Conservation (phyloP, 2,888 invertebrate genomes). For the Oscheius sp. region DNA sequence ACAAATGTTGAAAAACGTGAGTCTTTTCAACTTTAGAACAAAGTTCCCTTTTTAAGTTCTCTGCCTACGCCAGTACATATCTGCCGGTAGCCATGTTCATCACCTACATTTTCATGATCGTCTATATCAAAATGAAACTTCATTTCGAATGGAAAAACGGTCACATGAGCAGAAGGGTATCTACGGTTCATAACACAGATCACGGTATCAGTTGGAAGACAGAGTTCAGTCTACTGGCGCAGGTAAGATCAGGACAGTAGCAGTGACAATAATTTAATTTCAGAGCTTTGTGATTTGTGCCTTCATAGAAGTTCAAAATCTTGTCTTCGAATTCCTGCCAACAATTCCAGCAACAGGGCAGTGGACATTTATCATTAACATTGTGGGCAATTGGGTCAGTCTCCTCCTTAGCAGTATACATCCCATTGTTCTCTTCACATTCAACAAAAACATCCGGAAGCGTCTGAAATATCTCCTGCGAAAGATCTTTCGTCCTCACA, state of each 20-base stretch:
- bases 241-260: background rate
- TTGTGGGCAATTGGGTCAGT: constrained; percentile 18
- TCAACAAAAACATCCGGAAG: constrained; percentile 3
- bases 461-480: background rate
- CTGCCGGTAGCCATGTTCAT: background rate
- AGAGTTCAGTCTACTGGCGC: constrained; percentile 19
- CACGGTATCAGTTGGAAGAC: constrained; percentile 17
- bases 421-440: constrained; percentile 12
- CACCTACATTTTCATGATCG: background rate
- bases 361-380: background rate
- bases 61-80: background rate
- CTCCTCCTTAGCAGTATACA: constrained; percentile 13
- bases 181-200: background rate
- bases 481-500: background rate
- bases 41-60: background rate
- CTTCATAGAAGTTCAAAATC: constrained; percentile 10
- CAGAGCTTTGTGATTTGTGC: constrained; percentile 23
- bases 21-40: background rate
- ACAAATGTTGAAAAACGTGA: background rate
- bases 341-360: background rate
- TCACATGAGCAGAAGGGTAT: background rate
- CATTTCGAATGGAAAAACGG: background rate
- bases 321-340: background rate
- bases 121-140: background rate
- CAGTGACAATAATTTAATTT: background rate